Evolutionary conservation across 2,113 vertebrate genomes (phyloP).

Genomic region (Sebastes schlegelii): DNA sequence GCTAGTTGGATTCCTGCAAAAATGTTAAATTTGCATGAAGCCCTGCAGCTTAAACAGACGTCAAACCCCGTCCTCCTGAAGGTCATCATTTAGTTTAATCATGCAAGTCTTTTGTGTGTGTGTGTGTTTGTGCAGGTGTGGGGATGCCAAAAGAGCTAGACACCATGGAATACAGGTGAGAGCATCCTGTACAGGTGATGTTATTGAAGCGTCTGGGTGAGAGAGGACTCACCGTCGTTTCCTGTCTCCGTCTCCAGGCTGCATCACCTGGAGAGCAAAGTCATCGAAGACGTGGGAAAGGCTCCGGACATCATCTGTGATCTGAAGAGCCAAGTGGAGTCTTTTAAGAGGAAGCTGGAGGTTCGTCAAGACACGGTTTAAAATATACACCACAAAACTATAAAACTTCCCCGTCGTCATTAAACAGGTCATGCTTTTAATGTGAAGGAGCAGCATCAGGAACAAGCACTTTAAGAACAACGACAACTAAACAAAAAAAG

Average conservation of each 20-base stretch:
- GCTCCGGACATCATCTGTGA: slow-evolving; percentile 65
- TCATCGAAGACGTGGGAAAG: slow-evolving; percentile 49
- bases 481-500: too few relatives aligned
- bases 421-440: too few relatives aligned
- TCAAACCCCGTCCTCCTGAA: too few relatives aligned
- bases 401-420: too few relatives aligned
- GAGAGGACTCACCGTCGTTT: background rate
- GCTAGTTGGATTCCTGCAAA: too few relatives aligned
- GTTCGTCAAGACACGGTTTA: slow-evolving; percentile 27
- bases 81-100: too few relatives aligned
- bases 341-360: slow-evolving; percentile 78
- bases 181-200: rapidly evolving
- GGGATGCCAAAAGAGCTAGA: slow-evolving; percentile 46
- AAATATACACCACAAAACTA: too few relatives aligned
- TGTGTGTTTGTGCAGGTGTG: slow-evolving; percentile 26
- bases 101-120: background rate
- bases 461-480: too few relatives aligned
- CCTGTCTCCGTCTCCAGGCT: slow-evolving; percentile 47
- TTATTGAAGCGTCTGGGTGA: rapidly evolving
- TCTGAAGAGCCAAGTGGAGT: slow-evolving; percentile 74
- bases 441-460: too few relatives aligned
- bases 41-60: too few relatives aligned
- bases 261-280: slow-evolving; percentile 70
- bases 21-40: too few relatives aligned
- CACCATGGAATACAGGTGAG: slow-evolving; percentile 67